phyloP scores from a whole-genome alignment of 1,140 invertebrate genomes.

The Cydia amplana region DNA sequence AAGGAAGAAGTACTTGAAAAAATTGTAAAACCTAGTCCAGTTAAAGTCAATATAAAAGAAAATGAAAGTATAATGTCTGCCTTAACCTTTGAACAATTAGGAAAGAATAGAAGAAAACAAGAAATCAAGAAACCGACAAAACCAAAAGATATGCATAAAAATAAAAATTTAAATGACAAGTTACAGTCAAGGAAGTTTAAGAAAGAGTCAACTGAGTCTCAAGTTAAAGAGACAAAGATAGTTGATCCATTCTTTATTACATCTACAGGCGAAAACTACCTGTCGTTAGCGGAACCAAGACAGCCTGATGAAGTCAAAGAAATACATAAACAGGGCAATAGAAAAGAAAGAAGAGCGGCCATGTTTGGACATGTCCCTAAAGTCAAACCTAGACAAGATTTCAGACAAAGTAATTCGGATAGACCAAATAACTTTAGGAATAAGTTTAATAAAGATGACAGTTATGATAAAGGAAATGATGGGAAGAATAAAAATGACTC shows the following conservation, averaged over 20 bases:
- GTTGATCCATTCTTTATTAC: slow-evolving; percentile 82
- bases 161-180: slow-evolving; percentile 70
- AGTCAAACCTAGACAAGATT: slow-evolving; percentile 52
- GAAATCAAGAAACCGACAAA: slow-evolving; percentile 41
- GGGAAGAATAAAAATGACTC: not conserved
- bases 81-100: slow-evolving; percentile 27
- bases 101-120: slow-evolving; percentile 36
- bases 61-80: slow-evolving; percentile 30
- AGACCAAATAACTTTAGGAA: slow-evolving; percentile 35
- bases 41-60: slow-evolving; percentile 22
- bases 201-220: slow-evolving; percentile 52
- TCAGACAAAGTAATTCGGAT: slow-evolving; percentile 39
- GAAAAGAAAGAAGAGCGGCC: slow-evolving; percentile 67
- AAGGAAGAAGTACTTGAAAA: not conserved
- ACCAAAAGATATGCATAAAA: slow-evolving; percentile 59
- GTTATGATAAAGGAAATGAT: slow-evolving; percentile 10
- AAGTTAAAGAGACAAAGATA: slow-evolving; percentile 50
- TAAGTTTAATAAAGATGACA: not conserved
- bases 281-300: slow-evolving; percentile 78
- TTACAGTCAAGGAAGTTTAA: slow-evolving; percentile 62
- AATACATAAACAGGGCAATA: slow-evolving; percentile 67
- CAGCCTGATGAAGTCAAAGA: slow-evolving; percentile 71
- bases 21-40: not conserved
- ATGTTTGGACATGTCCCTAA: slow-evolving; percentile 73
- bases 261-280: slow-evolving; percentile 79